Conservation (phyloP, 2,797 vertebrate species). For the Oceanodroma leucorhoa region DNA sequence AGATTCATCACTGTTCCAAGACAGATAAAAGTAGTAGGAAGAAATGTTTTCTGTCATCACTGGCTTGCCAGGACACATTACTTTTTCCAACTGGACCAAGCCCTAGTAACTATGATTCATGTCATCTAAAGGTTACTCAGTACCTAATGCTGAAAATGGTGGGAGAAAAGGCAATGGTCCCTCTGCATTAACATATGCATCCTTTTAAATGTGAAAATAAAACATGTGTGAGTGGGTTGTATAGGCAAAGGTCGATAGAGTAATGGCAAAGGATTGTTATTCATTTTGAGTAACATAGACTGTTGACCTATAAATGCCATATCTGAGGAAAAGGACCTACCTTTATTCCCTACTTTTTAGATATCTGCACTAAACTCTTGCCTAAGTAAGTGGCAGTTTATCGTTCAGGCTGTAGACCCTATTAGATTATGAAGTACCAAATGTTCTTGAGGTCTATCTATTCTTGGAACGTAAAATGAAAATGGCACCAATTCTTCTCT, state of each 20-base stretch:
- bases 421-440: constrained; percentile 2
- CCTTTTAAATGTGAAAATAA: background rate
- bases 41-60: background rate
- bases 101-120: background rate
- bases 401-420: background rate
- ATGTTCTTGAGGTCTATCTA: constrained; percentile 5
- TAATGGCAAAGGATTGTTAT: background rate
- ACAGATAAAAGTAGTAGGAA: background rate
- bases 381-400: background rate
- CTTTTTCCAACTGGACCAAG: background rate
- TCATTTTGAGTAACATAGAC: background rate
- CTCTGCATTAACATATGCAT: background rate
- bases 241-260: background rate
- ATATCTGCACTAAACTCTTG: background rate
- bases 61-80: background rate
- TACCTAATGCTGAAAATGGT: background rate
- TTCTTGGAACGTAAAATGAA: constrained; percentile 35
- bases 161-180: background rate
- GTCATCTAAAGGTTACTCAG: background rate
- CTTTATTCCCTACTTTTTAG: background rate
- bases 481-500: constrained; percentile 11
- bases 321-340: background rate
- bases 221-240: background rate
- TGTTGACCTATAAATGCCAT: background rate
- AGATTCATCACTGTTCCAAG: background rate